Base-by-base conservation (phyloP, 1,140 invertebrate genomes). In the Luehdorfia chinensis region DNA sequence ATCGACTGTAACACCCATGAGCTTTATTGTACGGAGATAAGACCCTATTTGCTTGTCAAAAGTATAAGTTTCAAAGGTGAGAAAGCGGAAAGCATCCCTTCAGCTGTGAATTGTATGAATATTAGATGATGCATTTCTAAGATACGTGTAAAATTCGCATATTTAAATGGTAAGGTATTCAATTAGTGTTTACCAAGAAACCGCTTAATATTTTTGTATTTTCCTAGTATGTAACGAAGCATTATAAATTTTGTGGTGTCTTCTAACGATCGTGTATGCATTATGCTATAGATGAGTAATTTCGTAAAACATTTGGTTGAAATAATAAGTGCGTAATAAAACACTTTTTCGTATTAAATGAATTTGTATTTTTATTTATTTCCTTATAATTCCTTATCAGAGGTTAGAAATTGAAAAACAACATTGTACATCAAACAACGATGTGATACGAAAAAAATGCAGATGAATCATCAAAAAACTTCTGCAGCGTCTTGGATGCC, bases 311-410 rank as follows among this genome's bases (percentile, higher is more conserved):
- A 83, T 84, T 86, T 84, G 71, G 70, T 86, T 84, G 79, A 79
- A 84, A 86, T 84, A 83, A 86, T 84, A 86, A 86, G 78, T 86
- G 83, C 79, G 83, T 84, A 86, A 86, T 86, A 86, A 86, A 86
- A 86, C 83, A 86, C 72, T 77, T 80, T 81, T 84, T 81, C 75
- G 75, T 84, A 83, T 68, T 70, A 71, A 73, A 71, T 19, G 34
- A 25, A 39, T 21, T 28, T 46, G 44, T 59, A 21, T 58, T 77
- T 71, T 65, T 66, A 62, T 70, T 66, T 52, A 37, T 23, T 33
- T 39, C 49, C 39, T 48, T 25, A 15, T 1, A 31, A 4, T 6
- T 11, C n/a, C 12, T 31, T 23, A n/a, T n/a, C n/a, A n/a, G n/a
- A n/a, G n/a, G n/a, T n/a, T n/a, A n/a, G n/a, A n/a, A n/a, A n/a